Percentiles rank a stretch among this genome's conserved stretches.
phyloP scores from a whole-genome alignment of 2,888 invertebrate species.

The Teleogryllus oceanicus region DNA sequence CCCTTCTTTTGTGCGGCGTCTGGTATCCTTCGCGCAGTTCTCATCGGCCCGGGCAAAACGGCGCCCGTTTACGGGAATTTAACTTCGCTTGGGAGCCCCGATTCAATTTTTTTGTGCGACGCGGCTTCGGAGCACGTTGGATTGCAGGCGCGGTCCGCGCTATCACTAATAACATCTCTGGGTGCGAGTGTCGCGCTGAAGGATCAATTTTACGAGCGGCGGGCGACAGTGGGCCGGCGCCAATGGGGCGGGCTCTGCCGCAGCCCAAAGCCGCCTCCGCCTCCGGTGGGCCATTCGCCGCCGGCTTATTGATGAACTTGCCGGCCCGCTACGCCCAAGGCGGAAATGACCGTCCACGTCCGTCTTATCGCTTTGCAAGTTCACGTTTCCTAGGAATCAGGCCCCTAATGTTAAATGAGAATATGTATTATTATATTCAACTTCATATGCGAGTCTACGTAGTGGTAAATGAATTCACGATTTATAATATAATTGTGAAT shows the following conservation, averaged over 20 bases:
- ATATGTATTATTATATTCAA: too few relatives aligned
- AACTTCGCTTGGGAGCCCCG: neutral
- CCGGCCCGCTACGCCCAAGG: too few relatives aligned
- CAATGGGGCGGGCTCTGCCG: neutral
- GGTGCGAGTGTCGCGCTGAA: neutral
- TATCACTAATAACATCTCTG: constrained; percentile 4
- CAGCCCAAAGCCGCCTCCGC: neutral
- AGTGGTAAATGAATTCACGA: too few relatives aligned
- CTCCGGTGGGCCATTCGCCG: neutral
- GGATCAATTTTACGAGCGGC: neutral
- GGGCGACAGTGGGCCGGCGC: neutral
- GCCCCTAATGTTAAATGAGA: too few relatives aligned
- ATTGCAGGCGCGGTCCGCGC: neutral
- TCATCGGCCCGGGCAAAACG: neutral
- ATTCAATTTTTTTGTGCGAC: neutral
- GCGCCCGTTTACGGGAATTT: neutral
- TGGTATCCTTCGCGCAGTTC: neutral
- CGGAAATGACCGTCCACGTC: too few relatives aligned
- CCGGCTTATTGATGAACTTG: too few relatives aligned
- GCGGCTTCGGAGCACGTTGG: neutral
- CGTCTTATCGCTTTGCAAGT: too few relatives aligned
- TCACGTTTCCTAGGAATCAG: too few relatives aligned
- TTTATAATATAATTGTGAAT: too few relatives aligned
- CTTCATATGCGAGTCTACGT: too few relatives aligned
- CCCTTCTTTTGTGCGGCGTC: neutral